Evolutionary conservation across 2,797 vertebrate species (phyloP), one percentile per base, ranked within the genome.

Genomic region (Gallirallus australis): DNA sequence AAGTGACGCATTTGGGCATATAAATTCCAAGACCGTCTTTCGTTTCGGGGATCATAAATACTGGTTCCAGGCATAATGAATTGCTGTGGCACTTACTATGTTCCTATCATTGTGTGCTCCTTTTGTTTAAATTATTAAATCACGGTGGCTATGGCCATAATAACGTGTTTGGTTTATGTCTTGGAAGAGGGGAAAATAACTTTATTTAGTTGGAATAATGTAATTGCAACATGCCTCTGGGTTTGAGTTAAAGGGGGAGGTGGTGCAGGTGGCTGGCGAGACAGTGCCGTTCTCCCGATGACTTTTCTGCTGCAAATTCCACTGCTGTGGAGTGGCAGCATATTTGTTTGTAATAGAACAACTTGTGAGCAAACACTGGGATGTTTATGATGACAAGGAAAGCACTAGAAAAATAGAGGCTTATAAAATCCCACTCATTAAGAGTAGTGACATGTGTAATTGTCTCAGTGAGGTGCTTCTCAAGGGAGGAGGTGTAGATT

Each of bases 91-190:
- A 73, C 94, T 94, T 75, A 76, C 91, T 83, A 6, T 78, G 90
- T 90, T 93, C 88, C 92, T 85, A 85, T 93, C 94, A n/a, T 61
- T 82, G 37, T 52, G 50, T 75, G 83, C 85, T 65, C 78, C 89
- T 96, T 94, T 91, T 92, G 92, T 96, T 95, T 93, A 91, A 93
- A 92, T 96, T 95, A 94, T 93, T 94, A 95, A 96, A 95, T 97
- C 95, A 89, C 53, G 15, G 61, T 85, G 72, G 81, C 95, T 87
- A 54, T 89, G 86, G 56, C 92, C 92, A 39, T 96, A 89, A 95
- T 96, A 92, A 95, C 24, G 81, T 25, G 78, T 75, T 95, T 71
- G 80, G 65, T 96, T 95, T 87, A 94, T 95, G 87, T 90, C 91
- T 95, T 88, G 50, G 87, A 93, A 95, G 40, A 95, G 72, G 82